Conservation (phyloP, 2,888 invertebrate genomes). For the Rhagonycha lutea region DNA sequence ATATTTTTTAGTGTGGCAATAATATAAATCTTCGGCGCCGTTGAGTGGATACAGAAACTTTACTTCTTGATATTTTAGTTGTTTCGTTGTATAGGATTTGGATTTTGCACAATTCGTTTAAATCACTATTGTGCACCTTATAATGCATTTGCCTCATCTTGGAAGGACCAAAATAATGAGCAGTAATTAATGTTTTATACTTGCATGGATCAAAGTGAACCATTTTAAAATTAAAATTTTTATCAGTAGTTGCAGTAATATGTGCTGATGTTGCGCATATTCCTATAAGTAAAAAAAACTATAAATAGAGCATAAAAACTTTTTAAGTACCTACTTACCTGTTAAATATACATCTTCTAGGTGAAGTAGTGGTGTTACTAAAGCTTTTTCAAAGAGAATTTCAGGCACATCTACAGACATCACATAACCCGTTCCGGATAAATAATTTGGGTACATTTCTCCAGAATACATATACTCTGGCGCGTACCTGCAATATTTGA, state of each 20-base stretch:
- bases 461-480: constrained; percentile 78
- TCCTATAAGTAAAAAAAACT: constrained; percentile 47
- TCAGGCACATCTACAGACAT: constrained; percentile 69
- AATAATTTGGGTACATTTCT: constrained; percentile 75
- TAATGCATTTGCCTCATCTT: constrained; percentile 53
- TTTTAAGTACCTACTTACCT: constrained; percentile 51
- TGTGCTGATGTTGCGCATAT: constrained; percentile 66
- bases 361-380: constrained; percentile 71
- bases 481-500: constrained; percentile 63
- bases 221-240: constrained; percentile 65
- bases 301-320: background rate
- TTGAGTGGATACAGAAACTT: background rate
- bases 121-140: constrained; percentile 31
- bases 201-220: constrained; percentile 59
- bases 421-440: constrained; percentile 80
- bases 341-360: constrained; percentile 79
- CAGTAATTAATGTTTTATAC: constrained; percentile 59
- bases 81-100: background rate
- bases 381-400: constrained; percentile 68
- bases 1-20: background rate
- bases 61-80: background rate
- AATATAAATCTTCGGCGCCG: background rate
- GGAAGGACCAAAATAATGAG: constrained; percentile 60
- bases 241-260: constrained; percentile 65
- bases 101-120: constrained; percentile 24